Percentiles rank a stretch among this genome's conserved stretches.
Conservation (phyloP, 2,797 vertebrate species). For the Phataginus tetradactyla region DNA sequence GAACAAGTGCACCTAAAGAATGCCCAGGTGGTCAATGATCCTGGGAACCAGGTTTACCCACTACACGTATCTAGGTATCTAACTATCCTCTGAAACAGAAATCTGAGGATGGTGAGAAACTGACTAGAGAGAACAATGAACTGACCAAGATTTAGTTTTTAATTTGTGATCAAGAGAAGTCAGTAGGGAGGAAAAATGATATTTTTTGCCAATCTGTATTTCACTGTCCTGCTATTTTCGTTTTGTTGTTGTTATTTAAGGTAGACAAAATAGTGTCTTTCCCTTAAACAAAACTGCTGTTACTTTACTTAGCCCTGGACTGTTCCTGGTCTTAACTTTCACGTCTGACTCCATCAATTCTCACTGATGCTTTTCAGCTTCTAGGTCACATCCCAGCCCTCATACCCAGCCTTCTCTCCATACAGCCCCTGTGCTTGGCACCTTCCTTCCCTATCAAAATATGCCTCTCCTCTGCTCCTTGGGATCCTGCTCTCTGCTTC, state of each 20-base stretch:
- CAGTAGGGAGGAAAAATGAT: fast-evolving
- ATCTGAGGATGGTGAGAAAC: neutral
- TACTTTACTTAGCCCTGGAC: neutral
- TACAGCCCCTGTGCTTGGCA: neutral
- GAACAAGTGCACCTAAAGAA: neutral
- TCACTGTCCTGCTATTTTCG: neutral
- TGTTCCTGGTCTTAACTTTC: neutral
- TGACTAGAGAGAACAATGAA: neutral
- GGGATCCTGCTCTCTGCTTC: neutral
- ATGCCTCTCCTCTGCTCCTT: neutral
- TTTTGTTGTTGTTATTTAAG: neutral
- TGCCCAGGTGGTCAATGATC: neutral
- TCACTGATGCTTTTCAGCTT: neutral
- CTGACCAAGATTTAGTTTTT: neutral
- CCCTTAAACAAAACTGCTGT: neutral
- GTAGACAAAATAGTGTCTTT: neutral
- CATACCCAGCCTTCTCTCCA: neutral
- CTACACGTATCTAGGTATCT: neutral
- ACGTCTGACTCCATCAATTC: neutral
- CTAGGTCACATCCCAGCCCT: neutral
- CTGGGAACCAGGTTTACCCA: neutral
- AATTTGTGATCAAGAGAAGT: neutral
- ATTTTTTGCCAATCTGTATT: neutral
- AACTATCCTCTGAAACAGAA: neutral
- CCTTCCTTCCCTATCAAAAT: neutral